phyloP scores from a whole-genome alignment of 2,888 invertebrate genomes.

The Nudaria mundana region DNA sequence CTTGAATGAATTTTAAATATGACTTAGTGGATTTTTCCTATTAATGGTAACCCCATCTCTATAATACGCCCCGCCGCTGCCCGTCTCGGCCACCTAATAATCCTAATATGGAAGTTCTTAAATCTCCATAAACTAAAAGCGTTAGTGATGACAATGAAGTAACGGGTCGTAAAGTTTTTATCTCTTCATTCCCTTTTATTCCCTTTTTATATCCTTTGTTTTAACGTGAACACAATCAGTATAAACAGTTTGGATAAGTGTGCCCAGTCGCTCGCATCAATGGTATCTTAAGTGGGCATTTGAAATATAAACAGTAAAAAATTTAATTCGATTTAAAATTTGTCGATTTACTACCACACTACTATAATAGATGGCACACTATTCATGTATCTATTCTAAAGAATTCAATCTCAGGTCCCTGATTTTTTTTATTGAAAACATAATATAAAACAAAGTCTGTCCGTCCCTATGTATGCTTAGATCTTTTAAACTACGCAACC shows the following conservation, averaged over 20 bases:
- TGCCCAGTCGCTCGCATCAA: constrained; percentile 13
- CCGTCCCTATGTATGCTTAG: too few species aligned
- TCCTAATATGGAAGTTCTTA: constrained; percentile 55
- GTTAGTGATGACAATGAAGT: constrained; percentile 53
- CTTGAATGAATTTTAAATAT: too few species aligned
- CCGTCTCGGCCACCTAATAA: too few species aligned
- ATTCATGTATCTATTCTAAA: neutral
- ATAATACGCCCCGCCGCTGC: too few species aligned
- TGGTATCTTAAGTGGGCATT: constrained; percentile 21
- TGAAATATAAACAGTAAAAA: constrained; percentile 20
- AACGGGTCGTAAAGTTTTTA: constrained; percentile 75
- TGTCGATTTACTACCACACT: constrained; percentile 13
- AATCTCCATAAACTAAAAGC: constrained; percentile 60
- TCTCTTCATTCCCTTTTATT: constrained; percentile 65
- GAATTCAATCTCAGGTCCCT: too few species aligned
- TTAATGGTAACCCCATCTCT: too few species aligned
- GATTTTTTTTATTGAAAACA: too few species aligned
- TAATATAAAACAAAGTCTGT: too few species aligned
- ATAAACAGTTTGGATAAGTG: constrained; percentile 35
- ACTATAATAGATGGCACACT: neutral
- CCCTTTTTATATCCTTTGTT: constrained; percentile 59
- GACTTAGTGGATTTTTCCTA: too few species aligned
- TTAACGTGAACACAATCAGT: constrained; percentile 39
- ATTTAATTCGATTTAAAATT: constrained; percentile 25
- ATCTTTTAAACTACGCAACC: too few species aligned